Percentiles rank a stretch among this genome's conserved stretches.
Conservation (phyloP, 2,113 vertebrate species). For the Apodemus sylvaticus region DNA sequence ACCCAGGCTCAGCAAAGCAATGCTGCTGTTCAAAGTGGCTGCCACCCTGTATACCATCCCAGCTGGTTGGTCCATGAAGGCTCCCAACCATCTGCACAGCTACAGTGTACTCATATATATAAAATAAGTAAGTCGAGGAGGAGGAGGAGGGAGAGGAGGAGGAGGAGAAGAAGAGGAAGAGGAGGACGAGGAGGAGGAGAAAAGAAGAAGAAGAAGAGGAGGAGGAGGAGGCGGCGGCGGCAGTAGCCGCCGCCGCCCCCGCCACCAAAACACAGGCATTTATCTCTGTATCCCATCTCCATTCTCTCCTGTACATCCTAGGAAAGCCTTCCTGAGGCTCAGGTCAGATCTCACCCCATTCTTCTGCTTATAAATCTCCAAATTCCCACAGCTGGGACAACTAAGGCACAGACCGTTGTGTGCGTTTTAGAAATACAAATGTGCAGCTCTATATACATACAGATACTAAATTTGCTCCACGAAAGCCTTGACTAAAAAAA, state of each 20-base stretch:
- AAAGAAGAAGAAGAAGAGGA: too few species aligned
- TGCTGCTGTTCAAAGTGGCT: background rate
- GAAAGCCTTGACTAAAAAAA: background rate
- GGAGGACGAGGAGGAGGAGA: too few species aligned
- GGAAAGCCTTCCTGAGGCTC: background rate
- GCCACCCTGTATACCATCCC: background rate
- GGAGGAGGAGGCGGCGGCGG: too few species aligned
- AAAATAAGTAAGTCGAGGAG: too few species aligned
- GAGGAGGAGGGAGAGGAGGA: too few species aligned
- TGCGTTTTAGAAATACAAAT: background rate
- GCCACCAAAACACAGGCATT: background rate
- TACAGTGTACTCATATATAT: too few species aligned
- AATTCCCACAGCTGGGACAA: background rate
- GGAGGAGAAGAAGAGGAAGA: too few species aligned
- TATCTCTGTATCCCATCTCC: background rate
- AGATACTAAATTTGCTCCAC: background rate
- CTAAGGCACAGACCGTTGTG: background rate
- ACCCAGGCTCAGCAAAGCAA: background rate
- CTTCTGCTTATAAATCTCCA: background rate
- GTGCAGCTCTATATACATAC: background rate
- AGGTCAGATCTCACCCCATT: background rate
- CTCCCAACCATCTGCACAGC: too few species aligned
- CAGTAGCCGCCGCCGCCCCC: too few species aligned
- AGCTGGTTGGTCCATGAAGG: background rate
- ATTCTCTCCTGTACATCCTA: background rate